Evolutionary conservation across 1,140 invertebrate species (phyloP).

Genomic region (Agrypnia vestita): DNA sequence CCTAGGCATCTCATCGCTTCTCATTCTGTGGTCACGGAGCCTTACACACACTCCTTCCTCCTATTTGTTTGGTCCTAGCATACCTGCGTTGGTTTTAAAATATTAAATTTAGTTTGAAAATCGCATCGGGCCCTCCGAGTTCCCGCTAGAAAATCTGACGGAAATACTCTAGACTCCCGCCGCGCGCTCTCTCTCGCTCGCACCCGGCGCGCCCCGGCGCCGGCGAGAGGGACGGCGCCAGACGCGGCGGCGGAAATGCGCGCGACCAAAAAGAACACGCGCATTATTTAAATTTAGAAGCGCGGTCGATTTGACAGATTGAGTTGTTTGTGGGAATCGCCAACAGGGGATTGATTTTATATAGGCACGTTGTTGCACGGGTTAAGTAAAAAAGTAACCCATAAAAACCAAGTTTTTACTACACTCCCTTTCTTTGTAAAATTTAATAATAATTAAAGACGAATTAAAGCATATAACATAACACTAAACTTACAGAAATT

Average conservation of each 20-base stretch:
- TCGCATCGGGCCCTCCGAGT: background rate
- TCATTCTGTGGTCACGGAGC: too few relatives aligned
- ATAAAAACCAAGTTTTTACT: too few relatives aligned
- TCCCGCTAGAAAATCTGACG: constrained; percentile 21
- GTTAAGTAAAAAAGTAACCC: too few relatives aligned
- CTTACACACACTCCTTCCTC: too few relatives aligned
- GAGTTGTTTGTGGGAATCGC: background rate
- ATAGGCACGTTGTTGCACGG: background rate
- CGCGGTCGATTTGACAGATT: constrained; percentile 33
- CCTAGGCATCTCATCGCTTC: too few relatives aligned
- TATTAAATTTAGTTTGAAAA: constrained; percentile 5
- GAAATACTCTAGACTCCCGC: constrained; percentile 23
- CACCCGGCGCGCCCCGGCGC: background rate
- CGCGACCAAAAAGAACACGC: constrained; percentile 13
- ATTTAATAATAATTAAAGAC: too few relatives aligned
- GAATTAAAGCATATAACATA: too few relatives aligned
- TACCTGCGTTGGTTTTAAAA: background rate
- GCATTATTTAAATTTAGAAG: constrained; percentile 23
- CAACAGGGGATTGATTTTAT: background rate
- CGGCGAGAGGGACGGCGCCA: background rate
- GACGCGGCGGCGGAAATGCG: constrained; percentile 21
- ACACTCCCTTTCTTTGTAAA: too few relatives aligned
- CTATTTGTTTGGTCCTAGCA: too few relatives aligned
- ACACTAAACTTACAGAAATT: too few relatives aligned
- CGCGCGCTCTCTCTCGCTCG: constrained; percentile 2